Evolutionary conservation across 2,113 vertebrate genomes (phyloP).

Genomic region (Rousettus leschenaultii): DNA sequence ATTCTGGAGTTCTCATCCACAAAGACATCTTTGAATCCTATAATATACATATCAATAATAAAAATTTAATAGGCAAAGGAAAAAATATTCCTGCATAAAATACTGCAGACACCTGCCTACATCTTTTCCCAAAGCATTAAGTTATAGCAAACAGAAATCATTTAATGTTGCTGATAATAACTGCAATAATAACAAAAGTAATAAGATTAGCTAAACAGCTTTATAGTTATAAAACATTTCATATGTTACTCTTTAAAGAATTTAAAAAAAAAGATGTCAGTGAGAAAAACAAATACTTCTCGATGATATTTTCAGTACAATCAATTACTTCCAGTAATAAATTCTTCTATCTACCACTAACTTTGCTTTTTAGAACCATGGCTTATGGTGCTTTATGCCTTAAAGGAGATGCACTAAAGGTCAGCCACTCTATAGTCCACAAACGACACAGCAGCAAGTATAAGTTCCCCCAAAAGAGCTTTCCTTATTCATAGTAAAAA

Average conservation of each 20-base stretch:
- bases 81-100: background rate
- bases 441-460: background rate
- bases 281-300: slow-evolving; percentile 8
- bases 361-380: background rate
- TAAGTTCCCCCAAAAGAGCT: background rate
- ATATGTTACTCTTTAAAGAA: background rate
- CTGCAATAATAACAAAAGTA: background rate
- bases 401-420: background rate
- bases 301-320: background rate
- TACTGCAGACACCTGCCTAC: background rate
- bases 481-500: slow-evolving; percentile 11
- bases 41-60: background rate
- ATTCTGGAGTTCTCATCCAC: background rate
- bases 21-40: background rate
- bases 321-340: background rate
- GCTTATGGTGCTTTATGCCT: background rate
- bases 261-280: background rate
- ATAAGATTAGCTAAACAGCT: background rate
- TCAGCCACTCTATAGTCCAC: background rate
- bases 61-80: background rate
- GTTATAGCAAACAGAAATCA: slow-evolving; percentile 17
- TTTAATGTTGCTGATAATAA: slow-evolving; percentile 2
- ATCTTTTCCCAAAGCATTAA: slow-evolving; percentile 1
- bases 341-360: background rate
- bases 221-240: background rate